A percentile compares a stretch with the other conserved stretches of the same genome.
Evolutionary conservation across 2,888 invertebrate genomes (phyloP).

Genomic region (Nasonia oneida): DNA sequence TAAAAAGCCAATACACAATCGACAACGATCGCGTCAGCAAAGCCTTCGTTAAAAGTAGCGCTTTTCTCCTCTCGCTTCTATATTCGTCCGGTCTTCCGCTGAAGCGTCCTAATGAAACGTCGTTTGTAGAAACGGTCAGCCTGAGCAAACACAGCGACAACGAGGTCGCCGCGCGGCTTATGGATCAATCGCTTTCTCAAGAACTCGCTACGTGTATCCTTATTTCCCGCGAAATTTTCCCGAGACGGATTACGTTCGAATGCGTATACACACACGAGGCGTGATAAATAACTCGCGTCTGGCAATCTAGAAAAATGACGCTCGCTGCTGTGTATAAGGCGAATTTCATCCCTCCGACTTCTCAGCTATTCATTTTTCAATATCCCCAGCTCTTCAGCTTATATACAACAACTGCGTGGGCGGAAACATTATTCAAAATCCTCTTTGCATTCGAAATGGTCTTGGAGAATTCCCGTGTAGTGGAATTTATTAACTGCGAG

Average conservation of each 20-base stretch:
- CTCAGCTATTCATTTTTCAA: conserved; percentile 33
- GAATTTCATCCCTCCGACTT: conserved; percentile 14
- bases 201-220: neutral
- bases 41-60: neutral
- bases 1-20: too few relatives aligned
- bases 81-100: neutral
- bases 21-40: neutral
- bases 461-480: neutral
- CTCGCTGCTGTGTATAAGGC: neutral
- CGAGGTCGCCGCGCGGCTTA: neutral
- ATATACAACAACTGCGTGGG: too few relatives aligned
- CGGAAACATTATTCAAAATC: neutral
- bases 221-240: neutral
- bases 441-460: conserved; percentile 34
- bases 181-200: neutral
- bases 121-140: conserved; percentile 33
- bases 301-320: neutral
- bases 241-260: neutral
- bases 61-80: neutral
- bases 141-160: neutral
- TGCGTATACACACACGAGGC: neutral
- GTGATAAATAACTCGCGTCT: neutral
- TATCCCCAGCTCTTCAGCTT: neutral
- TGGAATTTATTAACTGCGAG: conserved; percentile 16
- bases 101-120: conserved; percentile 38